Evolutionary conservation across 37 sponge, comb jelly and placozoan species (phyloP).

Genomic region (Ephydatia muelleri): DNA sequence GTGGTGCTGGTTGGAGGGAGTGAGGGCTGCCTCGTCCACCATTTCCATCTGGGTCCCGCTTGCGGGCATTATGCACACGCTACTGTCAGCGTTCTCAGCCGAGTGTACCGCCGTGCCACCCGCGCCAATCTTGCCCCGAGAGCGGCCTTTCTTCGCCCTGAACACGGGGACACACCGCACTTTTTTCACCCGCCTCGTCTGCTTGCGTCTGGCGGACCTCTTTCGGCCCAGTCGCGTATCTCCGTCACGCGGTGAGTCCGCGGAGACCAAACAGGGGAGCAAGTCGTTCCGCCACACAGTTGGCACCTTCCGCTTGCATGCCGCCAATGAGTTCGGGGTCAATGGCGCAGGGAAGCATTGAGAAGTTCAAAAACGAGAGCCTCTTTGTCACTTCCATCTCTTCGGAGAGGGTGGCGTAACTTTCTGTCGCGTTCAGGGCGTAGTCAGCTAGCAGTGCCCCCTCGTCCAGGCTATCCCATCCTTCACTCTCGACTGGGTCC

Average conservation of each 20-base stretch:
- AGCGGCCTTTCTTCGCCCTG: neutral
- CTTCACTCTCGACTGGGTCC: neutral
- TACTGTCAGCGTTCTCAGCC: neutral
- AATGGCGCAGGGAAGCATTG: conserved; percentile 19
- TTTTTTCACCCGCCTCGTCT: conserved; percentile 24
- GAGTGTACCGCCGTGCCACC: neutral
- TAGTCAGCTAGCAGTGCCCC: neutral
- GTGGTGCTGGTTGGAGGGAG: too few relatives aligned
- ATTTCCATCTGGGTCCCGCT: too few relatives aligned
- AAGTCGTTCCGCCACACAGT: conserved; percentile 7
- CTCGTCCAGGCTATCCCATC: neutral
- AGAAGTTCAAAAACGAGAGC: conserved; percentile 58
- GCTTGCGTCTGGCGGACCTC: conserved; percentile 13
- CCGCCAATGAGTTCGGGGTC: neutral
- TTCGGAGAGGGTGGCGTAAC: too few relatives aligned
- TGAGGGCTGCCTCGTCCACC: too few relatives aligned
- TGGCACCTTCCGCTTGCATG: neutral
- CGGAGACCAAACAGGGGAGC: conserved; percentile 9
- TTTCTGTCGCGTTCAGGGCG: neutral
- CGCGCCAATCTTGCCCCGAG: neutral
- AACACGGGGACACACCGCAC: too few relatives aligned
- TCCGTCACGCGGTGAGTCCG: neutral
- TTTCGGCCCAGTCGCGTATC: conserved; percentile 12
- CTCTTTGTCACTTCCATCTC: conserved; percentile 57
- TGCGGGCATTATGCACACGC: too few relatives aligned